phyloP scores from a whole-genome alignment of 2,888 invertebrate genomes.

The Tortricodes alternella region DNA sequence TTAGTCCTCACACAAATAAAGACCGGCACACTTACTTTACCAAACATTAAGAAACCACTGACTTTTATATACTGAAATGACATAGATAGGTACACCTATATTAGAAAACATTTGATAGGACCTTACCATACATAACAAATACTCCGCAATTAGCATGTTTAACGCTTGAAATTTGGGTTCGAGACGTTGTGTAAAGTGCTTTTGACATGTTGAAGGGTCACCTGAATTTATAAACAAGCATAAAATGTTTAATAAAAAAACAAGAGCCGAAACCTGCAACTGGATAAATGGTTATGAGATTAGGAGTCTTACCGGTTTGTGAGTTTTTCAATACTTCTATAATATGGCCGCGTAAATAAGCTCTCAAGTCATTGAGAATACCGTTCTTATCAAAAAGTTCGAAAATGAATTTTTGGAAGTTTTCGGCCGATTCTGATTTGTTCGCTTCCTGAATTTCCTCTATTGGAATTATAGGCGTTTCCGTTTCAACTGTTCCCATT shows the following conservation, averaged over 20 bases:
- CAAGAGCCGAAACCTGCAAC: not conserved
- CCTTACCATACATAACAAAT: slow-evolving; percentile 74
- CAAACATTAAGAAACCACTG: too few relatives aligned
- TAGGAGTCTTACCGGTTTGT: slow-evolving; percentile 52
- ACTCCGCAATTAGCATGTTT: slow-evolving; percentile 84
- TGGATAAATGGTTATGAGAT: not conserved
- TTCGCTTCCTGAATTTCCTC: slow-evolving; percentile 39
- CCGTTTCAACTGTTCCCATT: slow-evolving; percentile 49
- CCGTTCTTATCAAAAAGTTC: slow-evolving; percentile 84
- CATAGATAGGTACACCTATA: too few relatives aligned
- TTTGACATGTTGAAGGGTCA: slow-evolving; percentile 58
- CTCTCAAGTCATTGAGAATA: slow-evolving; percentile 80
- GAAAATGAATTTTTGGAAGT: slow-evolving; percentile 82
- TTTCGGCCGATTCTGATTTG: slow-evolving; percentile 59
- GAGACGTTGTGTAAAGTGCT: slow-evolving; percentile 65
- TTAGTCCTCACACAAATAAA: too few relatives aligned
- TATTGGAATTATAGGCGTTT: slow-evolving; percentile 29
- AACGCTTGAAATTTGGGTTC: slow-evolving; percentile 82
- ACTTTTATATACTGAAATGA: too few relatives aligned
- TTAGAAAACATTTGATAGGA: not conserved
- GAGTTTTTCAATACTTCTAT: slow-evolving; percentile 80
- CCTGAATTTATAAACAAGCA: slow-evolving; percentile 47
- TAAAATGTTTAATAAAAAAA: slow-evolving; percentile 10
- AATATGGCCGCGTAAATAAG: slow-evolving; percentile 84
- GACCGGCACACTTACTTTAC: too few relatives aligned